Base-by-base conservation (phyloP, 1,140 invertebrate species). In the Saccostrea cuccullata region DNA sequence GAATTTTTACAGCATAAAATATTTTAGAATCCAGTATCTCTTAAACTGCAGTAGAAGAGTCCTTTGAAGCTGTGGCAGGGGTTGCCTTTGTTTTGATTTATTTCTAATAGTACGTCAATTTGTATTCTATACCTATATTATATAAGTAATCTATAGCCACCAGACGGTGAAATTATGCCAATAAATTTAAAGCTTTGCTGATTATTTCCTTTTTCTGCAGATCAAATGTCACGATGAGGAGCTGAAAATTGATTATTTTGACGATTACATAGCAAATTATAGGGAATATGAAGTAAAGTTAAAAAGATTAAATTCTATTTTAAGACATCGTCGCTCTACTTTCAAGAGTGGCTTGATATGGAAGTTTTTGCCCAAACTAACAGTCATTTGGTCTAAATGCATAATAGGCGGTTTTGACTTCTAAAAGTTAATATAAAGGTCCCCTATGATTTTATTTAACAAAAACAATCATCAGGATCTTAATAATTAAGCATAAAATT, bases 131-230 rank as follows among this genome's bases (percentile, higher is more conserved):
- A 15, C 26, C 26, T 36, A 77, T 36, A 11, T 23, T 36, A 8
- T 20, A 77, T 26, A 36, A 36, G 23, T 36, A 30, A 77, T 77
- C 26, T 30, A 77, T 77, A 26, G 23, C 26, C 70, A 77, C 26
- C 15, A 77, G 70, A 77, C 70, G 70, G 26, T 77, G 70, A 77
- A 77, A 77, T 77, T 77, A 77, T 77, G 70, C 70, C 70, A 77
- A 77, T 77, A 77, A 36, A 77, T 77, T 17, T 77, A 36, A 13
- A 15, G 8, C 12, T 15, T 36, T 26, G 70, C 3, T 26, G 23
- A 77, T 36, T 15, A 13, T 77, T 77, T 77, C 70, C 70, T 30
- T 77, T 77, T 77, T 77, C 70, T 77, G 26, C 70, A 77, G 30
- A 77, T 77, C 11, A 36, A 17, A 12, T 77, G 70, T 77, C 70